Percentiles rank a stretch among this genome's conserved stretches.
These are phyloP conservation scores for Tor tambroides DNA, from an alignment of 2,113 vertebrate species.

Conservation along the genomic window DNA sequence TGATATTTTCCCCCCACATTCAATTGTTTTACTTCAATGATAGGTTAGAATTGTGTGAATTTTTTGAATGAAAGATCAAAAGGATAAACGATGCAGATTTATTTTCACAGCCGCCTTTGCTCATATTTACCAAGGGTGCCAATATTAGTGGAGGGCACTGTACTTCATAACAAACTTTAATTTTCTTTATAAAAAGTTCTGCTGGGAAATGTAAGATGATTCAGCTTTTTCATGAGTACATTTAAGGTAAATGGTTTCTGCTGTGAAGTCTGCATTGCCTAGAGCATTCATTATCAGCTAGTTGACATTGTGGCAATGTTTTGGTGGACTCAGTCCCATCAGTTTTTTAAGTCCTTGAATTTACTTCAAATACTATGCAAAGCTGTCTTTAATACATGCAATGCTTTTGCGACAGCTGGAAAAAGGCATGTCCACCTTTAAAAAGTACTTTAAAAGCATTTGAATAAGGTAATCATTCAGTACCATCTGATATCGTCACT, in stretches of 20 bases:
- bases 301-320: neutral
- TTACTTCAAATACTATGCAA: neutral
- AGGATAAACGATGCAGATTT: no score
- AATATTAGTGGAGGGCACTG: no score
- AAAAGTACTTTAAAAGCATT: neutral
- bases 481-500: neutral
- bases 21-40: no score
- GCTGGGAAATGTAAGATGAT: neutral
- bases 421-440: neutral
- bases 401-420: neutral
- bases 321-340: neutral
- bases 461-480: neutral
- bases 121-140: no score
- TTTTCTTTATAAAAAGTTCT: neutral
- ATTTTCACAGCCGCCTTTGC: no score
- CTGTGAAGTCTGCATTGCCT: neutral
- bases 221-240: neutral
- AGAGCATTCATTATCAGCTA: constrained; percentile 24
- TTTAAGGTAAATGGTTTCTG: constrained; percentile 18
- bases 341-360: neutral
- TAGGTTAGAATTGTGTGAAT: no score
- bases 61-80: no score
- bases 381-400: neutral
- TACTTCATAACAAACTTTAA: neutral
- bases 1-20: no score